Percentiles rank a stretch among this genome's conserved stretches.
These are phyloP conservation scores for Tamandua tetradactyla DNA, from an alignment of 2,797 vertebrate genomes.

Conservation along the genomic window DNA sequence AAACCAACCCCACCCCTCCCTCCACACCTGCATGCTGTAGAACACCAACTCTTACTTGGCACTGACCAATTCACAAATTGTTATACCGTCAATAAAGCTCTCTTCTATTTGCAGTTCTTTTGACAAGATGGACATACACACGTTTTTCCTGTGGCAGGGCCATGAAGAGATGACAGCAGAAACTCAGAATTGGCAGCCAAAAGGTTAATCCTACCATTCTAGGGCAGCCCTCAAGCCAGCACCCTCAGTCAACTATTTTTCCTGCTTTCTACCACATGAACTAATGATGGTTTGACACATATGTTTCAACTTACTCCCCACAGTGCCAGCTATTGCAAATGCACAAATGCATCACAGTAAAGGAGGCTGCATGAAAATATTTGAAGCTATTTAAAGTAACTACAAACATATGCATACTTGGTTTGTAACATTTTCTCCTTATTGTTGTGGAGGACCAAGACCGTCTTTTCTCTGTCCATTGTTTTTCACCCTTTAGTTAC, in stretches of 20 bases:
- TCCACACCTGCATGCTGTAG: too few species aligned
- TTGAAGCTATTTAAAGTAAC: conserved; percentile 69
- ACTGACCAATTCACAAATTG: too few species aligned
- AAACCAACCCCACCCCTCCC: too few species aligned
- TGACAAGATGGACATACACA: background rate
- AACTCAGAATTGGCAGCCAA: background rate
- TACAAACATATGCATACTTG: conserved; percentile 63
- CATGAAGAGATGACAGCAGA: background rate
- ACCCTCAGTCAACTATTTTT: conserved; percentile 60
- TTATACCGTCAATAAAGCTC: too few species aligned
- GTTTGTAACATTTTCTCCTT: conserved; percentile 48
- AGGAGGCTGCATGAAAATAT: conserved; percentile 54
- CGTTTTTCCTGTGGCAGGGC: background rate
- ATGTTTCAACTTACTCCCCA: conserved; percentile 68
- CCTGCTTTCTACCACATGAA: background rate
- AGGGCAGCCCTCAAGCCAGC: background rate
- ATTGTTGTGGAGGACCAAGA: background rate
- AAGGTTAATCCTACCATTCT: conserved; percentile 1
- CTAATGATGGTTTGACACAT: conserved; percentile 31
- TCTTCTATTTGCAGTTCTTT: too few species aligned
- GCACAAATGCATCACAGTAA: conserved; percentile 52
- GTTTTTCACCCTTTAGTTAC: background rate
- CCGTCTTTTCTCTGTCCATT: background rate
- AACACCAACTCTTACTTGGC: too few species aligned
- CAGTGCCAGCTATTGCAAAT: conserved; percentile 36